Percentiles rank a stretch among this genome's conserved stretches.
Evolutionary conservation across 2,888 invertebrate species (phyloP).

Genomic region (Alentia gelatinosa): DNA sequence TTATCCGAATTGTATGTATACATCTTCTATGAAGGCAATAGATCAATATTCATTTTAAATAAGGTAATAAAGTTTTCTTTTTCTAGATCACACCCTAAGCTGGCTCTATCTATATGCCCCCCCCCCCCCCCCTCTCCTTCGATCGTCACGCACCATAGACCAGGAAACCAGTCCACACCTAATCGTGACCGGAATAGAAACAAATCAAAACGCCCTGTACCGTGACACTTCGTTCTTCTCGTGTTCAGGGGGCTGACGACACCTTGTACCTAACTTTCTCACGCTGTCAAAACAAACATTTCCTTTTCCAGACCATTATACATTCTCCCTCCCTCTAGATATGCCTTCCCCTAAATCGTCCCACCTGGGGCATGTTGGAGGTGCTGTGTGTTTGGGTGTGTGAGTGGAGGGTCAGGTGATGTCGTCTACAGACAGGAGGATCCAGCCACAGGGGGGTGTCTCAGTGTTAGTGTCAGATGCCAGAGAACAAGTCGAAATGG

Average conservation of each 20-base stretch:
- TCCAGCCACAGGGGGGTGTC: not conserved
- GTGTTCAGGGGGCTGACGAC: not conserved
- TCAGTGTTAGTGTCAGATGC: not conserved
- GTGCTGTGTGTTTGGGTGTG: not conserved
- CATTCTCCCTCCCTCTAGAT: not conserved
- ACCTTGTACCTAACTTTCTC: conserved; percentile 6
- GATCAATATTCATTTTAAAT: too few relatives aligned
- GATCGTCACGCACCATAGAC: too few relatives aligned
- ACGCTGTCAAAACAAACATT: conserved; percentile 48
- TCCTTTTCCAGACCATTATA: conserved; percentile 8
- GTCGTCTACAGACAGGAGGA: not conserved
- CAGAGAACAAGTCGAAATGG: not conserved
- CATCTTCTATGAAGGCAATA: too few relatives aligned
- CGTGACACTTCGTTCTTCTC: not conserved
- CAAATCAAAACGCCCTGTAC: too few relatives aligned
- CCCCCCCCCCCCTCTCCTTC: too few relatives aligned
- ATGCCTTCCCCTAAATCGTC: not conserved
- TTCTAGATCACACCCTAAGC: too few relatives aligned
- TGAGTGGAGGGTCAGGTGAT: not conserved
- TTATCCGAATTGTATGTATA: too few relatives aligned
- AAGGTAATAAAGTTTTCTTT: too few relatives aligned
- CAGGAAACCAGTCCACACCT: too few relatives aligned
- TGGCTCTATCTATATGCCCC: too few relatives aligned
- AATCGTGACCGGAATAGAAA: too few relatives aligned
- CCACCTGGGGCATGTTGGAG: not conserved